A percentile compares a stretch with the other conserved stretches of the same genome.
phyloP scores from a whole-genome alignment of 2,113 vertebrate species.

The Trichechus manatus region DNA sequence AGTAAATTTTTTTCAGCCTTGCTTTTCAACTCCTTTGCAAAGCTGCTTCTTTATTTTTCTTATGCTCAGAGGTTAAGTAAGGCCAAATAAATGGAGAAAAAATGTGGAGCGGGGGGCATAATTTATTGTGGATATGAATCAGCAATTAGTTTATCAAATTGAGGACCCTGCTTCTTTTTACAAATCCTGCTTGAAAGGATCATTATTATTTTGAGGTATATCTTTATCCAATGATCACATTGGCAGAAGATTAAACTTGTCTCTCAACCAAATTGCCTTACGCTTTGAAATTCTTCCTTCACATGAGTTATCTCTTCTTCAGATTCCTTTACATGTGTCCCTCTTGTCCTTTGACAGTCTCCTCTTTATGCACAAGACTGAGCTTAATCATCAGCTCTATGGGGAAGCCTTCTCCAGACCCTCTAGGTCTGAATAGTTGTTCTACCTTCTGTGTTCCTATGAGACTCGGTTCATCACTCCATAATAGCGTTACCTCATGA shows the following conservation, averaged over 20 bases:
- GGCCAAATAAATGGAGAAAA: background rate
- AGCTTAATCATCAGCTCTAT: background rate
- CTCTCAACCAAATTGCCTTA: background rate
- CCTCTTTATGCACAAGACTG: background rate
- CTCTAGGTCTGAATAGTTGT: background rate
- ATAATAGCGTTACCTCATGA: background rate
- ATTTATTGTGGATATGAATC: background rate
- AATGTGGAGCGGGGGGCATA: background rate
- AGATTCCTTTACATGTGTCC: background rate
- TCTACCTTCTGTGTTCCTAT: background rate
- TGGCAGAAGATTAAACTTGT: background rate
- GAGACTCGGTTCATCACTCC: background rate
- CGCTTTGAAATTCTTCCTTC: conserved; percentile 32
- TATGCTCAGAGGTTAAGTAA: background rate
- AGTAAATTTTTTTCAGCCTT: background rate
- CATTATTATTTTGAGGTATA: background rate
- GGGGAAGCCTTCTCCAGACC: background rate
- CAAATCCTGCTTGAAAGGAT: background rate
- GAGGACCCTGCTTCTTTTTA: background rate
- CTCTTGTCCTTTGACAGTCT: background rate
- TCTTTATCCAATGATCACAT: background rate
- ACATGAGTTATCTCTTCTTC: background rate
- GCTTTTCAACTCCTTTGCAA: background rate
- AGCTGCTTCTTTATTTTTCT: background rate
- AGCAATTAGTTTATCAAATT: conserved; percentile 20